A percentile compares a stretch with the other conserved stretches of the same genome.
These are phyloP conservation scores for Zaprionus nigranus DNA, from an alignment of 1,140 invertebrate species.

Conservation along the genomic window DNA sequence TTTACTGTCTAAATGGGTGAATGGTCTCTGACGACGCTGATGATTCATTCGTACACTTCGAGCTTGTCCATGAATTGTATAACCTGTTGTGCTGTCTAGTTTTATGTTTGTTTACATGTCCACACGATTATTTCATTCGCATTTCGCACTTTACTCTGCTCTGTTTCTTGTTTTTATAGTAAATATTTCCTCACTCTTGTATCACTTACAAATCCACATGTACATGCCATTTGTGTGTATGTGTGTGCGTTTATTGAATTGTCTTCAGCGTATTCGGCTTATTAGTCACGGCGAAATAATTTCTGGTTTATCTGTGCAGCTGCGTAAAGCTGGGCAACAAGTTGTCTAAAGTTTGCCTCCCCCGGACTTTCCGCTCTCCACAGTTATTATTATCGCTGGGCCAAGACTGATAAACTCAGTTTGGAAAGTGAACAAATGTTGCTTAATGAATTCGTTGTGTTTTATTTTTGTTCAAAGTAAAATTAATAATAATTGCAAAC, in stretches of 20 bases:
- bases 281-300: constrained; percentile 65
- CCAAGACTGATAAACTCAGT: constrained; percentile 31
- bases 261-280: constrained; percentile 26
- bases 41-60: constrained; percentile 51
- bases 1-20: constrained; percentile 36
- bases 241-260: constrained; percentile 26
- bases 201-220: constrained; percentile 28
- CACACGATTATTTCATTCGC: constrained; percentile 66
- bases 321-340: constrained; percentile 42
- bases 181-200: constrained; percentile 47
- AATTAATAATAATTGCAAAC: constrained; percentile 49
- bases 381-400: constrained; percentile 29
- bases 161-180: constrained; percentile 55
- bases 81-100: constrained; percentile 73
- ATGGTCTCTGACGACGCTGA: constrained; percentile 30
- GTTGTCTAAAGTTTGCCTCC: constrained; percentile 36
- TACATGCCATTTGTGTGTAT: constrained; percentile 1
- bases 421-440: constrained; percentile 29
- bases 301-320: constrained; percentile 65
- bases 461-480: constrained; percentile 18
- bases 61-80: constrained; percentile 80
- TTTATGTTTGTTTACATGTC: constrained; percentile 74
- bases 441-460: constrained; percentile 17
- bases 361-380: background rate
- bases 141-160: constrained; percentile 44